A percentile compares a stretch with the other conserved stretches of the same genome.
Evolutionary conservation across 2,113 vertebrate genomes (phyloP).

Genomic region (Tauraco erythrolophus): DNA sequence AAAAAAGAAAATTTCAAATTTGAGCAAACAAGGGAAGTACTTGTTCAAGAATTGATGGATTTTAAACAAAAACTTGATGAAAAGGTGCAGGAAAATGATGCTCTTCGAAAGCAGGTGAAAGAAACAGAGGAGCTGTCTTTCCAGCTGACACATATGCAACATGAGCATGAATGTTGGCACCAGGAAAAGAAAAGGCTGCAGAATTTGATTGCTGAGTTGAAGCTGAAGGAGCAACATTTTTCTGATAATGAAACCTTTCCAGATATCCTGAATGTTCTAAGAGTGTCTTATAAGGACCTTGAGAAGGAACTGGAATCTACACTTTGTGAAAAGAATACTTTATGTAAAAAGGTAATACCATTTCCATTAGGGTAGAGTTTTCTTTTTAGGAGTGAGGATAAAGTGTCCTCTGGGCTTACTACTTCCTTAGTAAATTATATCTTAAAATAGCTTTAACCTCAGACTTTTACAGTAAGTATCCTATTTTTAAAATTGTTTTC

Average conservation of each 20-base stretch:
- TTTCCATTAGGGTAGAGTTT: not conserved
- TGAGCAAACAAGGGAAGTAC: slow-evolving; percentile 17
- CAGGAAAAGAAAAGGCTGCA: slow-evolving; percentile 47
- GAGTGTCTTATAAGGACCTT: slow-evolving; percentile 61
- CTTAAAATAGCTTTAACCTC: not conserved
- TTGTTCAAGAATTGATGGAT: slow-evolving; percentile 63
- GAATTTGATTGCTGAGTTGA: slow-evolving; percentile 26
- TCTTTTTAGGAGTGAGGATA: not conserved
- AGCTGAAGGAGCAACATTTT: slow-evolving; percentile 67
- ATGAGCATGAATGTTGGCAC: slow-evolving; percentile 46
- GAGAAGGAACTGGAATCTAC: slow-evolving; percentile 66
- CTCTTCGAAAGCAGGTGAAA: slow-evolving; percentile 56
- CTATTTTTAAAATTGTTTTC: not conserved
- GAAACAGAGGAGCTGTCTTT: slow-evolving; percentile 40
- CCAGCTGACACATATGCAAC: slow-evolving; percentile 31
- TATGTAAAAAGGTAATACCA: slow-evolving; percentile 72
- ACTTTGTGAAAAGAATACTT: slow-evolving; percentile 49
- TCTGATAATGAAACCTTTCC: slow-evolving; percentile 50
- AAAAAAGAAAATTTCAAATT: slow-evolving; percentile 45
- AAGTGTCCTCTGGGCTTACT: not conserved
- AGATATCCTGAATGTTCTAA: slow-evolving; percentile 42
- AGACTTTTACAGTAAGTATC: not conserved
- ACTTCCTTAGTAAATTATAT: not conserved
- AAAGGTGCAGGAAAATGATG: slow-evolving; percentile 43
- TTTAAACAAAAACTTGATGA: slow-evolving; percentile 47